Evolutionary conservation across 2,113 vertebrate genomes (phyloP).

Genomic region (Corythoichthys haematopterus): DNA sequence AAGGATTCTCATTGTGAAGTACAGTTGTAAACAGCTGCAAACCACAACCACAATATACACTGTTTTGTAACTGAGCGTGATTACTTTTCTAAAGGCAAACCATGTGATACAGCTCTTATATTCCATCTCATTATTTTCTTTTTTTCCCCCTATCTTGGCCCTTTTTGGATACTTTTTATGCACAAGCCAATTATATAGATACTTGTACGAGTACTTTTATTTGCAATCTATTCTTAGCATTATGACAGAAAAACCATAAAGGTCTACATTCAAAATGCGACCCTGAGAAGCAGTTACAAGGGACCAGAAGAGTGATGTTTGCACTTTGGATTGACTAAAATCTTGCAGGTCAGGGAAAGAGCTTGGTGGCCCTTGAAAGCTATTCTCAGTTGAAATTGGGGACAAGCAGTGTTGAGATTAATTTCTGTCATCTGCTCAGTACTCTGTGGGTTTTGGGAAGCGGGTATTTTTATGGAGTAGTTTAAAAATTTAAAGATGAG

Average conservation of each 20-base stretch:
- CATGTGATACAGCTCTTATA: neutral
- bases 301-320: slow-evolving; percentile 36
- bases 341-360: slow-evolving; percentile 29
- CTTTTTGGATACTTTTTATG: too few relatives aligned
- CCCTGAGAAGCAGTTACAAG: slow-evolving; percentile 31
- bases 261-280: slow-evolving; percentile 9
- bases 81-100: neutral
- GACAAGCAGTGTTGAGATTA: slow-evolving; percentile 31
- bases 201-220: neutral
- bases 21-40: neutral
- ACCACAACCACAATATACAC: neutral
- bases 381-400: slow-evolving; percentile 42
- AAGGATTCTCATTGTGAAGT: neutral
- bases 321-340: slow-evolving; percentile 35
- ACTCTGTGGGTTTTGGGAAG: slow-evolving; percentile 11
- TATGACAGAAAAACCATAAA: neutral
- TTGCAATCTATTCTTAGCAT: neutral
- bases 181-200: neutral
- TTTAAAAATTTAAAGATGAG: slow-evolving; percentile 24
- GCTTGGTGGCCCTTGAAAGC: slow-evolving; percentile 15
- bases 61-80: neutral
- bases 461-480: slow-evolving; percentile 23
- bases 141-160: too few relatives aligned
- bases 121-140: too few relatives aligned
- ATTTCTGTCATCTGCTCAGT: slow-evolving; percentile 22